phyloP scores from a whole-genome alignment of 2,797 vertebrate genomes.

The Pangasius mekongensis region DNA sequence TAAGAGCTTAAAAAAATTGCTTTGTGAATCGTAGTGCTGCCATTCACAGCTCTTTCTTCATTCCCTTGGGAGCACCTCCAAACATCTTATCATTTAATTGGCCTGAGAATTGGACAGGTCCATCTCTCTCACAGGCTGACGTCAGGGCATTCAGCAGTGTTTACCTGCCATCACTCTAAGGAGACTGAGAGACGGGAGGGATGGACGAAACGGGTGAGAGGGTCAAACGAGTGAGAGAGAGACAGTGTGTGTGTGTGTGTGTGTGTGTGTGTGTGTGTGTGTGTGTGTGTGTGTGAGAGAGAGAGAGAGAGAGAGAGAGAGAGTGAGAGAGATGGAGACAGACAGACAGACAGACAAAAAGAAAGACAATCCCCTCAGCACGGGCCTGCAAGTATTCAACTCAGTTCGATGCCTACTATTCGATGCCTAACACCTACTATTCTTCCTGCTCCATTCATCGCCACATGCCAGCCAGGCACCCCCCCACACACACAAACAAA shows the following conservation, averaged over 20 bases:
- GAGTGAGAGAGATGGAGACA: constrained; percentile 13
- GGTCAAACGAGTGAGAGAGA: constrained; percentile 14
- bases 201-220: constrained; percentile 14
- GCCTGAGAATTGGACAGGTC: constrained; percentile 53
- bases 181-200: constrained; percentile 6
- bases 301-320: background rate
- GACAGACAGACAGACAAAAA: constrained; percentile 10
- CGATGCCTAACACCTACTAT: constrained; percentile 47
- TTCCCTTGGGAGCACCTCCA: constrained; percentile 41
- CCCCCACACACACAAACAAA: constrained; percentile 25
- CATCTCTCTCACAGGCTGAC: constrained; percentile 41
- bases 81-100: constrained; percentile 62
- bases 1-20: constrained; percentile 41
- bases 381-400: constrained; percentile 20
- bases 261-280: background rate
- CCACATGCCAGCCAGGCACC: constrained; percentile 2
- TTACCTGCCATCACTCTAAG: constrained; percentile 37
- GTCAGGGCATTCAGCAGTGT: constrained; percentile 47
- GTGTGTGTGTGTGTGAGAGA: constrained; percentile 24
- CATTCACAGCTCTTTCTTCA: constrained; percentile 45
- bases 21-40: constrained; percentile 44
- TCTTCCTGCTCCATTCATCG: constrained; percentile 40
- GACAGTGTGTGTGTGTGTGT: constrained; percentile 18
- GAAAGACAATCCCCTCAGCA: constrained; percentile 6
- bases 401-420: constrained; percentile 48